Evolutionary conservation across 2,797 vertebrate genomes (phyloP), one percentile per base, ranked within the genome.

Genomic region (Squalus acanthias): DNA sequence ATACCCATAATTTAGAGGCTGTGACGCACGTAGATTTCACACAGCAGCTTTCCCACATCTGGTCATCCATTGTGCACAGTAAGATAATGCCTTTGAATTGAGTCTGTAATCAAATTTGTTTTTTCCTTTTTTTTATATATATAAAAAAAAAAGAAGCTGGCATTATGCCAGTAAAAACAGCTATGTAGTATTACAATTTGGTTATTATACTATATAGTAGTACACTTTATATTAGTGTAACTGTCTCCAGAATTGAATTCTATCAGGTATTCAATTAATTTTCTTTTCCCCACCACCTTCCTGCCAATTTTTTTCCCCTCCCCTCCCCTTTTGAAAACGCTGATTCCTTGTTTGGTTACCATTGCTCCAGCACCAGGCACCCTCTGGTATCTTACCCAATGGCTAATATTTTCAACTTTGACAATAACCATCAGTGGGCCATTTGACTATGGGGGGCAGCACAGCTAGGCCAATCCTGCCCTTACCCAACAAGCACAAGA

Each of bases 61-160:
- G 50, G 26, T 57, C 69, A n/a, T 57, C 46, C 29, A 76, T 57
- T 95, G 29, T 74, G 20, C 53, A 57, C 70, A 95, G 67, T 29
- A 29, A 95, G 50, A 53, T 29, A 72, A 74, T 95, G 70, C 94
- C 57, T 95, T 95, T 57, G 46, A n/a, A 29, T 76, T 60, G 50
- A 95, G 26, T 95, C 70, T n/a, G n/a, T 95, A 93, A 93, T 93
- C 91, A 69, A 93, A 69, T 93, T 57, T 74, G 26, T 29, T 76
- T 57, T 95, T 76, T 69, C 46, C 67, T 53, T 95, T 67, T 22
- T 50, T 46, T 24, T 22, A 33, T 29, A 39, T 29, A 50, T 39
- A 39, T 39, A 39, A 95, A 53, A 33, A 33, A 33, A 91, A 91
- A 91, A 91, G 88, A 29, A 50, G 0, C 15, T 95, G 69, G 50